Evolutionary conservation across 2,888 invertebrate species (phyloP).

Genomic region (Oegoconia quadripuncta): DNA sequence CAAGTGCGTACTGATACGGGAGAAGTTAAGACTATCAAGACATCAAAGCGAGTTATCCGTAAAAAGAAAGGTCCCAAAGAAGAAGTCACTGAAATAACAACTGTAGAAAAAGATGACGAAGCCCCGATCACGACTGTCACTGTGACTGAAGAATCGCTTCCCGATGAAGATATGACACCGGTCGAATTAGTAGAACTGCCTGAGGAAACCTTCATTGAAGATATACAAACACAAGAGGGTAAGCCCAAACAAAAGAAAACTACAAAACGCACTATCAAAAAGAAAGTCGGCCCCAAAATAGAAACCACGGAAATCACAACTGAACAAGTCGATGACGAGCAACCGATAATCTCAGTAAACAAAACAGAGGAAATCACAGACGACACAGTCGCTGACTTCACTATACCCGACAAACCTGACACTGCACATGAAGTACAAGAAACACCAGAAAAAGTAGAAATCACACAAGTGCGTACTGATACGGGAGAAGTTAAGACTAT

Average conservation of each 20-base stretch:
- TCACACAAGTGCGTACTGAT: slow-evolving; percentile 21
- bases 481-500: slow-evolving; percentile 17
- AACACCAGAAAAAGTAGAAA: slow-evolving; percentile 35
- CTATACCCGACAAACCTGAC: background rate
- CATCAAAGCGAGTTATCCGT: slow-evolving; percentile 29
- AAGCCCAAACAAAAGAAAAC: slow-evolving; percentile 32
- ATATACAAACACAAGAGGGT: slow-evolving; percentile 38
- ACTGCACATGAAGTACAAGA: slow-evolving; percentile 22
- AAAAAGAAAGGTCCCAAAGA: slow-evolving; percentile 48
- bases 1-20: slow-evolving; percentile 21
- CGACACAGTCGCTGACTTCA: slow-evolving; percentile 2
- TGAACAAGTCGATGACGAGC: slow-evolving; percentile 34
- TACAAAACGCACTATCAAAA: slow-evolving; percentile 36
- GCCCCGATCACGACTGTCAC: slow-evolving; percentile 37
- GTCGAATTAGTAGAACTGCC: slow-evolving; percentile 27
- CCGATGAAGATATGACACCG: slow-evolving; percentile 20
- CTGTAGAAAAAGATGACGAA: slow-evolving; percentile 37
- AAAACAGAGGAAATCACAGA: slow-evolving; percentile 29
- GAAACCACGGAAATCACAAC: slow-evolving; percentile 23
- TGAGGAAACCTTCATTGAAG: slow-evolving; percentile 40
- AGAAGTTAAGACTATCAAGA: slow-evolving; percentile 18
- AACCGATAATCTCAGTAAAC: slow-evolving; percentile 37
- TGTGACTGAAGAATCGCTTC: slow-evolving; percentile 41
- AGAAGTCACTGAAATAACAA: slow-evolving; percentile 50
- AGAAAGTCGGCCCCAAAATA: slow-evolving; percentile 32